phyloP scores from a whole-genome alignment of 2,797 vertebrate genomes.

The Lacerta bilineata region DNA sequence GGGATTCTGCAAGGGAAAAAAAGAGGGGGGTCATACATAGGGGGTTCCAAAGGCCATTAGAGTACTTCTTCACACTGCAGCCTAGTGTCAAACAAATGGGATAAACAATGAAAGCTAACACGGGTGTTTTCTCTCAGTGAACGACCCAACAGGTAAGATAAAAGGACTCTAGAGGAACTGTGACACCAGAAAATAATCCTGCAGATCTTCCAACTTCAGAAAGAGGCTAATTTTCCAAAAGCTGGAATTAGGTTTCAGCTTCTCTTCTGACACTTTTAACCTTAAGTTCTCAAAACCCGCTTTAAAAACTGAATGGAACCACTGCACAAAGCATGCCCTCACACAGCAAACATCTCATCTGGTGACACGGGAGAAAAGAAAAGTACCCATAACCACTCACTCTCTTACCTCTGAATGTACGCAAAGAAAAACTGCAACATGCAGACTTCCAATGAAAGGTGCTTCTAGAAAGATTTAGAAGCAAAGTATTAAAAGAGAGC shows the following conservation, averaged over 20 bases:
- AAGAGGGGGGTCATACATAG: not conserved
- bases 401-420: conserved; percentile 95
- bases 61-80: not conserved
- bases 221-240: not conserved
- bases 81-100: not conserved
- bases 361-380: conserved; percentile 11
- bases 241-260: not conserved
- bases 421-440: conserved; percentile 99
- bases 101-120: not conserved
- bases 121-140: not conserved
- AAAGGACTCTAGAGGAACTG: conserved; percentile 6
- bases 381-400: not conserved
- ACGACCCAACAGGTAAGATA: not conserved
- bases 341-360: not conserved
- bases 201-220: not conserved
- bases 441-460: conserved; percentile 97
- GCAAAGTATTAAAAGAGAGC: conserved; percentile 56
- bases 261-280: not conserved
- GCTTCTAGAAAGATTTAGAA: conserved; percentile 86
- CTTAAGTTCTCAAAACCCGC: not conserved
- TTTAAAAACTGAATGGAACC: not conserved
- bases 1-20: conserved; percentile 87
- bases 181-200: not conserved
- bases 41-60: not conserved
- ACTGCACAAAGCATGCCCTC: no score